Base-by-base conservation (phyloP, 1,140 invertebrate genomes). In the Lepidurus packardi region DNA sequence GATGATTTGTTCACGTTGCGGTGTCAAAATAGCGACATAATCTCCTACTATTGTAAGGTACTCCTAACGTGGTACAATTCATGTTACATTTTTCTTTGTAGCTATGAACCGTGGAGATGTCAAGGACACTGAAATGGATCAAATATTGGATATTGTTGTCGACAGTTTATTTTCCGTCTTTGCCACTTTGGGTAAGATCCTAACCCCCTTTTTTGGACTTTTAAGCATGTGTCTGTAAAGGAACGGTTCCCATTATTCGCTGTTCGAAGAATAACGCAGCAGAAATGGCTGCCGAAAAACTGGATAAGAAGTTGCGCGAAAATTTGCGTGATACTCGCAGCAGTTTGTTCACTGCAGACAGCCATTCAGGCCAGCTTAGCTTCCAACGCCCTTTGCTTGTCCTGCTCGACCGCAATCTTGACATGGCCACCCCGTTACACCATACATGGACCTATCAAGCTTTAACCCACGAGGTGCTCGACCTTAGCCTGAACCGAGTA, bases 401-500 rank as follows among this genome's bases (percentile, higher is more conserved):
- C 76, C 87, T 99, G 79, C 87, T 99, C 73, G 98, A 99, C 85
- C 88, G 98, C 79, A 97, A 94, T 86, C 89, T 98, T 78, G 98
- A 99, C 86, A 92, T 99, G 89, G 95, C 97, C 1, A 99, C 97
- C 21, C 96, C 96, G 47, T 86, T 99, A 79, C 96, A 99, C 90
- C 98, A 99, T 85, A 98, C 98, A 5, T 99, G 98, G 98, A 99
- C 97, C 1, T 99, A 99, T 85, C 96, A 98, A 86, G 97, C 98
- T 11, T 84, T 99, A 77, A 92, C 94, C 43, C 97, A 99, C 85
- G 97, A 99, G 89, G 92, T 98, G 1, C 84, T 98, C 16, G 93
- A 98, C 83, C 87, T 98, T 77, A 90, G 93, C 25, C 86, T 98
- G 74, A 99, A 99, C 85, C 86, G 94, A 80, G 89, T 97, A 1